Conservation (phyloP, 2,888 invertebrate genomes). For the Creontiades dilutus region DNA sequence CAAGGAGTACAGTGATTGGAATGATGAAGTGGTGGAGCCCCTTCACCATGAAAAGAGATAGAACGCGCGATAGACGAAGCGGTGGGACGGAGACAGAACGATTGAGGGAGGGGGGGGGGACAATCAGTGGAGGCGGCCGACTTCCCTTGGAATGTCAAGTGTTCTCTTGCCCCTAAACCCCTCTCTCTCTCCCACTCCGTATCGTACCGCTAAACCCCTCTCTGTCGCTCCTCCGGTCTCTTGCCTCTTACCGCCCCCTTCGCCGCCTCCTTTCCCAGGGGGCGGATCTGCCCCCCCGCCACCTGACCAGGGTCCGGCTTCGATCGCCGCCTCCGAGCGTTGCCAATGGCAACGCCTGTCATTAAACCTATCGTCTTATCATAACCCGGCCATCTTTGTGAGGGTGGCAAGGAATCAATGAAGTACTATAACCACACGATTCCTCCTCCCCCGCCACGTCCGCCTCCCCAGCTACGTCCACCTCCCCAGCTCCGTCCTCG, state of each 20-base stretch:
- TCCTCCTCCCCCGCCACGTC: slow-evolving; percentile 54
- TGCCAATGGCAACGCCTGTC: slow-evolving; percentile 80
- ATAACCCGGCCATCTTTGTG: slow-evolving; percentile 80
- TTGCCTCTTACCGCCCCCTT: neutral
- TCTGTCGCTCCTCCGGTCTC: too few relatives aligned
- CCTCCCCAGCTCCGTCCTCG: neutral
- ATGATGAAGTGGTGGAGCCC: slow-evolving; percentile 5
- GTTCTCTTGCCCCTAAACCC: slow-evolving; percentile 52
- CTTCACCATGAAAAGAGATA: slow-evolving; percentile 12
- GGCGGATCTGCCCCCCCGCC: slow-evolving; percentile 76
- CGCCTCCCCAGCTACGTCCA: neutral
- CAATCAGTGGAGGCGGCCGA: slow-evolving; percentile 71
- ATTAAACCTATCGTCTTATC: slow-evolving; percentile 82
- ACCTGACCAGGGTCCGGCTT: slow-evolving; percentile 79
- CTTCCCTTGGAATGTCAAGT: slow-evolving; percentile 72
- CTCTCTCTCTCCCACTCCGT: neutral
- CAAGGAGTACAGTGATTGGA: slow-evolving; percentile 45
- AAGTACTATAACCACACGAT: slow-evolving; percentile 71
- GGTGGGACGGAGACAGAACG: neutral
- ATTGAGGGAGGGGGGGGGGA: slow-evolving; percentile 39
- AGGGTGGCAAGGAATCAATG: slow-evolving; percentile 71
- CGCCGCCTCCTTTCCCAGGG: slow-evolving; percentile 44
- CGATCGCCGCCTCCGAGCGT: slow-evolving; percentile 78
- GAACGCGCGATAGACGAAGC: neutral
- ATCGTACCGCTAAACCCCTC: neutral